A percentile compares a stretch with the other conserved stretches of the same genome.
Evolutionary conservation across 23 tunicate species (phyloP).

Genomic region (Aplidium turbinatum): DNA sequence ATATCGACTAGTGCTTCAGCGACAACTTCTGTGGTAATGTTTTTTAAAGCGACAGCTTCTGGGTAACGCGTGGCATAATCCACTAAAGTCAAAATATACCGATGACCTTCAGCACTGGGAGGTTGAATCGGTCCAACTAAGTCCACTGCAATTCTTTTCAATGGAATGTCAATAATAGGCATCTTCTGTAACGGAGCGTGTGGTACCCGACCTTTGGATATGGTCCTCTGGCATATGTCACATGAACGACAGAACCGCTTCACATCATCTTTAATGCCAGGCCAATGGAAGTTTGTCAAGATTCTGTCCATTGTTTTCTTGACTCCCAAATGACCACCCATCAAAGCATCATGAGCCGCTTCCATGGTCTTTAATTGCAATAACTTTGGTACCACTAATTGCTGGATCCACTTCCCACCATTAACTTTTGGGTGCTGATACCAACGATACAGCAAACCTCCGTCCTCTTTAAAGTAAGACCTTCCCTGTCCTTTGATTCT

Average conservation of each 20-base stretch:
- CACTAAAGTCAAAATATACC: constrained; percentile 19
- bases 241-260: constrained; percentile 21
- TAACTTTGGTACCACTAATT: too few species aligned
- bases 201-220: constrained; percentile 1
- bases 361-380: constrained; percentile 16
- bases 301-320: constrained; percentile 35
- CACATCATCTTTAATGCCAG: constrained; percentile 13
- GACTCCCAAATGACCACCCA: constrained; percentile 47
- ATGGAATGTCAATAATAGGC: constrained; percentile 28
- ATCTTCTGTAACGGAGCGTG: constrained; percentile 21
- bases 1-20: constrained; percentile 30
- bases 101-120: constrained; percentile 29
- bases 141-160: constrained; percentile 36
- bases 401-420: too few species aligned
- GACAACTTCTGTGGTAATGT: constrained; percentile 33
- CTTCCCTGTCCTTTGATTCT: too few species aligned
- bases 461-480: too few species aligned
- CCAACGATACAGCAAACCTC: too few species aligned
- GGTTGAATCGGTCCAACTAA: constrained; percentile 37
- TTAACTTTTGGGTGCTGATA: too few species aligned
- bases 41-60: constrained; percentile 32
- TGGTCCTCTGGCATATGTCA: constrained; percentile 31
- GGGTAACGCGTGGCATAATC: constrained; percentile 46
- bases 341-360: constrained; percentile 30
- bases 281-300: constrained; percentile 28